These are phyloP conservation scores for Echinops telfairi DNA, from an alignment of 2,113 vertebrate genomes.

Conservation along the genomic window DNA sequence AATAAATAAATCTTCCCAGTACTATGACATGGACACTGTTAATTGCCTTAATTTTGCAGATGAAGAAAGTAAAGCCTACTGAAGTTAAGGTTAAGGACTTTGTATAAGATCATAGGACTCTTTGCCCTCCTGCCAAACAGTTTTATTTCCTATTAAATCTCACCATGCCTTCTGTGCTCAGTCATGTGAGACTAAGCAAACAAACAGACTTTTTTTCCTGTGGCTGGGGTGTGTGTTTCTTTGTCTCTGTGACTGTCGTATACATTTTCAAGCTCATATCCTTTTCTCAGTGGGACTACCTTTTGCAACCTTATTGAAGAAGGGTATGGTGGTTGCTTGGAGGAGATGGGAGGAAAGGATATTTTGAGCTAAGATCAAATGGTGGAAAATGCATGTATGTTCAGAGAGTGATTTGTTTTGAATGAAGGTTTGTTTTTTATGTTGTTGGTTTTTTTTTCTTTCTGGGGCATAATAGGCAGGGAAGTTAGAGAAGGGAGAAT, in stretches of 20 bases:
- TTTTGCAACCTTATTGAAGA: conserved; percentile 15
- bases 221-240: no score
- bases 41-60: no score
- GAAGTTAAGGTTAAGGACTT: conserved; percentile 26
- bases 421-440: not conserved
- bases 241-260: not conserved
- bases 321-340: not conserved
- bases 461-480: not conserved
- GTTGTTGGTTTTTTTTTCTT: no score
- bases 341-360: conserved; percentile 5
- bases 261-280: not conserved
- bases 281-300: not conserved
- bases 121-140: not conserved
- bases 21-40: no score
- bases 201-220: no score
- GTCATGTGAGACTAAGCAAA: not conserved
- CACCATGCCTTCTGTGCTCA: not conserved
- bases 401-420: conserved; percentile 25
- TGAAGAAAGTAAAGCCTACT: not conserved
- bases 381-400: not conserved
- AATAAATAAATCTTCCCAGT: no score
- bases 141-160: not conserved
- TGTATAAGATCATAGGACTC: not conserved
- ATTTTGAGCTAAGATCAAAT: not conserved
- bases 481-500: not conserved